Conservation (phyloP, 2,797 vertebrate genomes). For the Gallinago solitaria region DNA sequence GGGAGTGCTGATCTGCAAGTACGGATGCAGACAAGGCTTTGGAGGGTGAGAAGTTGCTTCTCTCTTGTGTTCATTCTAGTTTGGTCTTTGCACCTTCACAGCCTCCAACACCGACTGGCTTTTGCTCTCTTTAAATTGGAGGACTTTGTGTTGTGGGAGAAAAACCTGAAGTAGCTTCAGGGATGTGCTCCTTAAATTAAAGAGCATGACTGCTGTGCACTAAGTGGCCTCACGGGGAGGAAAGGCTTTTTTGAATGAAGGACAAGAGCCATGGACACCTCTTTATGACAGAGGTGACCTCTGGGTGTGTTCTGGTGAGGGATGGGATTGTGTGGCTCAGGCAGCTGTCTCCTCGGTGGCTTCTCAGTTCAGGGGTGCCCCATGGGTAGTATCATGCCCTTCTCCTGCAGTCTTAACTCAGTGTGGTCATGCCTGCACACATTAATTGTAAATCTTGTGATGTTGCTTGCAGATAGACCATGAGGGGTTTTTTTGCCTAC, state of each 20-base stretch:
- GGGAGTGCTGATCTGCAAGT: background rate
- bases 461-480: background rate
- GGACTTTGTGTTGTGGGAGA: background rate
- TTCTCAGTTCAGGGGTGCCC: background rate
- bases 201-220: background rate
- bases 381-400: background rate
- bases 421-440: background rate
- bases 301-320: background rate
- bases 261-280: background rate
- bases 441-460: background rate
- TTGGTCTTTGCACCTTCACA: background rate
- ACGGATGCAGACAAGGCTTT: background rate
- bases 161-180: background rate
- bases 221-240: background rate
- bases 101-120: background rate
- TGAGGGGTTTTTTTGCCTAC: accelerated
- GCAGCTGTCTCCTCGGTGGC: background rate
- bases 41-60: background rate
- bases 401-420: background rate
- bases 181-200: background rate
- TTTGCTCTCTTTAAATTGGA: background rate
- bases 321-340: background rate
- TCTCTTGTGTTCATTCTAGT: background rate
- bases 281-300: background rate
- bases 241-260: background rate